Base-by-base conservation (phyloP, 1,140 invertebrate genomes). In the Helicoverpa armigera region DNA sequence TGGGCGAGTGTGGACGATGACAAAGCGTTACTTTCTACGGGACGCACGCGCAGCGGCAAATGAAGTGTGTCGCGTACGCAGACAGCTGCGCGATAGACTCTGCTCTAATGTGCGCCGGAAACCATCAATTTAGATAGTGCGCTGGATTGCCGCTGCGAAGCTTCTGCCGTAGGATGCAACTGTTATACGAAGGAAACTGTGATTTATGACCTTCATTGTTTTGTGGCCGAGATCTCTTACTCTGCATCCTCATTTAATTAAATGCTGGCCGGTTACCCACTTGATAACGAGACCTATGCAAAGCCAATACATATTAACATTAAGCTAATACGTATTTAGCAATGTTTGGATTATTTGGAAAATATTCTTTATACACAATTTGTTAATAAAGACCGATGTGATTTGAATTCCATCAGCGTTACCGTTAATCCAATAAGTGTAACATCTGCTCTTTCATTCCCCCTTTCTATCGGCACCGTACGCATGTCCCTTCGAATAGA, bases 161-260 rank as follows among this genome's bases (percentile, higher is more conserved):
- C 89, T 90, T 86, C 89, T 89, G 82, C 86, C 82, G 91, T 92
- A 92, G 93, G 91, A 93, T 90, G 92, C 86, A 87, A 91, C 91
- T 87, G 90, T 91, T 92, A 87, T 85, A 89, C 82, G 87, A 87
- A 93, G 93, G 92, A 94, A 92, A 86, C 89, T 77, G 87, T 91
- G 93, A 93, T 94, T 94, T 94, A 94, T 87, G 91, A 89, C 86
- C 85, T 91, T 91, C 87, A 94, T 92, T 94, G 93, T 94, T 93
- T 93, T 88, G 90, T 88, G 88, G 85, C 86, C 83, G 81, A 85
- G 84, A 86, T 85, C 82, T 86, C 85, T 82, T 88, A 75, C 77
- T 70, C 58, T 61, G 80, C 87, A 88, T 89, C 90, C 88, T 89
- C 85, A 86, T 88, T 89, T 84, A 76, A 88, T 87, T 86, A 82